These are phyloP conservation scores for Odontothrips loti DNA, from an alignment of 2,888 invertebrate species.

Conservation along the genomic window DNA sequence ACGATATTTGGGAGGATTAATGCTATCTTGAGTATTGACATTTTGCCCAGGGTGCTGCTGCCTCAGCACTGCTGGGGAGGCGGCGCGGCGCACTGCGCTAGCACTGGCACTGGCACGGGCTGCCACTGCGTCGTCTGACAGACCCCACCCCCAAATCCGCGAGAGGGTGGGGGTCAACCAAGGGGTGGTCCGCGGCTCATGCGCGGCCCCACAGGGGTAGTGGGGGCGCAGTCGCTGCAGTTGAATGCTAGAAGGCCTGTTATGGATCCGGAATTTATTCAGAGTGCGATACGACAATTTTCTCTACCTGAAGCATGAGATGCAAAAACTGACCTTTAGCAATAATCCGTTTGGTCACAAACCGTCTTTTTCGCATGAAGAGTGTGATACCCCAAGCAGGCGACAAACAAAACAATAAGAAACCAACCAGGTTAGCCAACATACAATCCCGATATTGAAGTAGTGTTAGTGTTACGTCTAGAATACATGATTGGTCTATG, in stretches of 20 bases:
- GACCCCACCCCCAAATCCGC: neutral
- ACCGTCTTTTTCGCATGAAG: no score
- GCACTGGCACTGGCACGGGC: conserved; percentile 12
- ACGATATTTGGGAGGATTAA: neutral
- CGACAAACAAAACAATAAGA: no score
- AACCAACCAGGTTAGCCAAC: no score
- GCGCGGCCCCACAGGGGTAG: neutral
- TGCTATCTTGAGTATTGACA: conserved; percentile 23
- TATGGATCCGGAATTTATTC: neutral
- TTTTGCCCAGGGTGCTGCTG: neutral
- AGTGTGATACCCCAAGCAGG: no score
- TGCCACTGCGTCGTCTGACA: conserved; percentile 3
- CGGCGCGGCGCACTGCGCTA: conserved; percentile 16
- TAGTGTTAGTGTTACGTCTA: no score
- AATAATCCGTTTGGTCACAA: no score
- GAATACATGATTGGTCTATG: no score
- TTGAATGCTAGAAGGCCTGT: neutral
- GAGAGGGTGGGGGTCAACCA: neutral
- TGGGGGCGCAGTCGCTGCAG: neutral
- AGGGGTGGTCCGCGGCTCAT: no score
- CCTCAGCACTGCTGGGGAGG: conserved; percentile 1
- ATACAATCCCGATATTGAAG: no score
- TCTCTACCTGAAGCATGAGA: neutral
- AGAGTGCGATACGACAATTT: neutral
- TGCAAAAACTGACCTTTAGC: no score